Evolutionary conservation across 2,113 vertebrate species (phyloP).

Genomic region (Muscicapa adusta): DNA sequence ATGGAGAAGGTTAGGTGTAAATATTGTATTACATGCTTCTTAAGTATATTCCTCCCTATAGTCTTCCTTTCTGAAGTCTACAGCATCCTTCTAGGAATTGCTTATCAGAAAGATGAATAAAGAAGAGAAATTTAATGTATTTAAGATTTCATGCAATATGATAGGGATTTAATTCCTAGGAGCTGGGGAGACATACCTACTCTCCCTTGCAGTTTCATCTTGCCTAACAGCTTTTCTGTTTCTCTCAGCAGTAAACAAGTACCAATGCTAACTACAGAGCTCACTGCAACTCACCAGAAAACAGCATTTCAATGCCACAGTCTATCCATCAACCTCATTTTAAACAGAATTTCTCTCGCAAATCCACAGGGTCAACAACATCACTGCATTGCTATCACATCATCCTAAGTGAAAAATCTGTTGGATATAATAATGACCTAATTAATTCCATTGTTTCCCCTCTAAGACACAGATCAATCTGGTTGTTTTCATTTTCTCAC

Average conservation of each 20-base stretch:
- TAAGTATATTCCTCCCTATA: neutral
- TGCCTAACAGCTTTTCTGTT: neutral
- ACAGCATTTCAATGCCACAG: neutral
- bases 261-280: neutral
- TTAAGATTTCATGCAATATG: neutral
- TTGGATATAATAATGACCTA: neutral
- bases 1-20: neutral
- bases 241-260: neutral
- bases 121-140: neutral
- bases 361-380: neutral
- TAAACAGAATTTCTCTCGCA: neutral
- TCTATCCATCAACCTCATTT: neutral
- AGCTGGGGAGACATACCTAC: neutral
- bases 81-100: neutral
- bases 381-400: neutral
- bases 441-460: neutral
- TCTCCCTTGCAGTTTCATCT: neutral
- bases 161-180: neutral
- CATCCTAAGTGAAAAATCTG: neutral
- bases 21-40: neutral
- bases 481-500: neutral
- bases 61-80: neutral
- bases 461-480: neutral
- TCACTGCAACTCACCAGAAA: neutral
- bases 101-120: neutral